Base-by-base conservation (phyloP, 2,888 invertebrate genomes). In the Andrena trimmerana region DNA sequence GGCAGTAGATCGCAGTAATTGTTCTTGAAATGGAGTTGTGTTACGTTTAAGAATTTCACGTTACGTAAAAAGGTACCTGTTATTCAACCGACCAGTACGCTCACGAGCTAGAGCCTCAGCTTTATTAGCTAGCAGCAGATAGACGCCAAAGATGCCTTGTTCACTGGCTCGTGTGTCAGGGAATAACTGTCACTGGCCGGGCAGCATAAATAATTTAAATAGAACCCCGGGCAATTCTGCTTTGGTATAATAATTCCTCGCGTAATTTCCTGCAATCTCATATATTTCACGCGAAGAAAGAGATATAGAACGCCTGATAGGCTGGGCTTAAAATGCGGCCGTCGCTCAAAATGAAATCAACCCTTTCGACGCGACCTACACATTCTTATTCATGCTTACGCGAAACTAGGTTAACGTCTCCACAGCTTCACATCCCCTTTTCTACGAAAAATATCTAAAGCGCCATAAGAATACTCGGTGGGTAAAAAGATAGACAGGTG, bases 51-150 rank as follows among this genome's bases (percentile, higher is more conserved):
- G 33, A 65, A 72, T 31, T 59, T 67, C 13, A 16, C 42, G 60
- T 80, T 67, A 31, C 65, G 52, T 54, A 67, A 62, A 42, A 67
- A 31, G 27, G 5, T 7, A 52, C 42, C 31, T 67, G 24, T 54
- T 42, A 48, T 36, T 20, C 52, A 27, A n/a, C 48, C 65, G 48
- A 20, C 36, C 77, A 67, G 71, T 62, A 80, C 72, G 67, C 66
- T 67, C 24, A 5, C 71, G 48, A 60, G 50, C 36, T 42, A 50
- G 65, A 66, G 76, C 69, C 69, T 68, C 20, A 54, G 66, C 59
- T 67, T 80, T 80, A 79, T 80, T 33, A 60, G 66, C 48, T 48
- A 6, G 31, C 8, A 4, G 42, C 59, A 16, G 13, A 31, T 42
- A 1, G 24, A 8, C 10, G 57, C 33, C 42, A 48, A 66, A 54